Conservation (phyloP, 2,113 vertebrate genomes). For the Chamaetylas fuelleborni region DNA sequence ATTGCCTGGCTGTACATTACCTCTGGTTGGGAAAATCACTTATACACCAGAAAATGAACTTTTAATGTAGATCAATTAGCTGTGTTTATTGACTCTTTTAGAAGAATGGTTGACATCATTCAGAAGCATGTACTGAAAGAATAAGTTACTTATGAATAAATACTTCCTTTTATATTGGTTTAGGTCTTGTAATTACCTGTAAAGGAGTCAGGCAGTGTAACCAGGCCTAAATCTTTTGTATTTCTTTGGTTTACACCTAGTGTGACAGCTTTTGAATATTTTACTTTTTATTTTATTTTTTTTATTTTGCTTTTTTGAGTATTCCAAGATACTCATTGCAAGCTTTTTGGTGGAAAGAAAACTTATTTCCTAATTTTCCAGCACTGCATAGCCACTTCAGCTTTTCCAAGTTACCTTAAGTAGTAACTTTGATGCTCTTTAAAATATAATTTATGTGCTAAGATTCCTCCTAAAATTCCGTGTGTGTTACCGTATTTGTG, state of each 20-base stretch:
- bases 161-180: not conserved
- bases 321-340: not conserved
- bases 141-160: not conserved
- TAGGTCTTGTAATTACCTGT: not conserved
- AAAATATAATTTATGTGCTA: not conserved
- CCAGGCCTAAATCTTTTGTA: not conserved
- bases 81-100: not conserved
- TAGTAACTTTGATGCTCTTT: not conserved
- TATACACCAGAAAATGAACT: not conserved
- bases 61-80: not conserved
- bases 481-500: not conserved
- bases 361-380: not conserved
- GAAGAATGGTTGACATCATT: not conserved
- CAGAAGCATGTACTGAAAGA: not conserved
- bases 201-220: not conserved
- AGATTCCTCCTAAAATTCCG: not conserved
- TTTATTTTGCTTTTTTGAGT: no score
- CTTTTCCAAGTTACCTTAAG: not conserved
- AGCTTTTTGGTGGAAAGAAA: not conserved
- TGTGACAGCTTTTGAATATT: not conserved
- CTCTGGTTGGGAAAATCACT: not conserved
- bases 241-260: not conserved
- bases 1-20: not conserved
- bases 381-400: not conserved
- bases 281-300: no score